phyloP scores from a whole-genome alignment of 2,113 vertebrate genomes.

The Odontophorus gujanensis region DNA sequence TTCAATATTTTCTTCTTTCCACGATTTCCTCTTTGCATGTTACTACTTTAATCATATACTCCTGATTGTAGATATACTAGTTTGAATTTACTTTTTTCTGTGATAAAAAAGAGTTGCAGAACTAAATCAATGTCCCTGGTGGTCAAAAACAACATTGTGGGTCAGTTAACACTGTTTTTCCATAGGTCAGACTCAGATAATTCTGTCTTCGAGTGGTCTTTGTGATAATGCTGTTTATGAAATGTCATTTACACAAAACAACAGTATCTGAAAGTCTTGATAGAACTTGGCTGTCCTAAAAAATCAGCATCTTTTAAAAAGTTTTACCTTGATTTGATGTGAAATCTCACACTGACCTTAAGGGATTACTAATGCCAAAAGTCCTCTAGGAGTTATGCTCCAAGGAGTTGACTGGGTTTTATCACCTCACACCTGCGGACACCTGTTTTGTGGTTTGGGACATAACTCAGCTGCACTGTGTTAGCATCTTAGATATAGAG shows the following conservation, averaged over 20 bases:
- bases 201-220: not conserved
- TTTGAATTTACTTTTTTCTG: not conserved
- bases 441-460: not conserved
- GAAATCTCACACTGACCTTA: not conserved
- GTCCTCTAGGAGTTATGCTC: not conserved
- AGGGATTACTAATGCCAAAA: not conserved
- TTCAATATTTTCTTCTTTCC: not conserved
- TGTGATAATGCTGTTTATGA: not conserved
- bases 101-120: not conserved
- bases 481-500: not conserved
- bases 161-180: not conserved
- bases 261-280: not conserved
- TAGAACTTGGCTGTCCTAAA: not conserved
- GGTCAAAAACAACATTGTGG: not conserved
- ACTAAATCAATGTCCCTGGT: not conserved
- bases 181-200: not conserved
- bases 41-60: not conserved
- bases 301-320: fast-evolving
- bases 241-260: not conserved
- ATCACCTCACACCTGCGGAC: not conserved
- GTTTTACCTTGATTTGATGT: not conserved
- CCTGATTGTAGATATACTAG: not conserved
- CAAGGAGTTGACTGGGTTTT: not conserved
- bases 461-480: not conserved
- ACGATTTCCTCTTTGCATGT: not conserved